phyloP scores from a whole-genome alignment of 1,140 invertebrate genomes.

The Zelostemma sp. region DNA sequence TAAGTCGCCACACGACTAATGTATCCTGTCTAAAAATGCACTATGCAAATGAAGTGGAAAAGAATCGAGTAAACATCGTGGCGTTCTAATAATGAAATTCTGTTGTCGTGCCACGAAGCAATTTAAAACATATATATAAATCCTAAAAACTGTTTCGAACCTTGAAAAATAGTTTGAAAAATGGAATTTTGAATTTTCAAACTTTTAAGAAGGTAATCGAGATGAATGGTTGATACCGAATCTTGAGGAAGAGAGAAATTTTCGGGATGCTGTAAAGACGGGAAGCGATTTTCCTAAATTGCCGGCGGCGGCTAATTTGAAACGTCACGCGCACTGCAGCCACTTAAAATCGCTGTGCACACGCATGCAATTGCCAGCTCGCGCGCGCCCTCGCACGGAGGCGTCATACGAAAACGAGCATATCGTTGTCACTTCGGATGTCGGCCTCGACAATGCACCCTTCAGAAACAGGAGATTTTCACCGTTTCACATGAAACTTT shows the following conservation, averaged over 20 bases:
- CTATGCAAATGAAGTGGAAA: slow-evolving; percentile 29
- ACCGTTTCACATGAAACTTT: neutral
- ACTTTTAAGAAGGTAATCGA: neutral
- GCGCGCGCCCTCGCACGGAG: slow-evolving; percentile 6
- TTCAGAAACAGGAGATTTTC: neutral
- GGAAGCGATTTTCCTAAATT: slow-evolving; percentile 32
- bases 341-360: slow-evolving; percentile 29
- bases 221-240: neutral
- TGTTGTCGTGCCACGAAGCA: too few species aligned
- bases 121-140: slow-evolving; percentile 33
- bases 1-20: slow-evolving; percentile 31
- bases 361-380: slow-evolving; percentile 19
- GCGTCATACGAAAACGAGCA: slow-evolving; percentile 27
- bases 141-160: neutral
- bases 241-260: slow-evolving; percentile 7
- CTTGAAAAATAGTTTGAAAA: too few species aligned
- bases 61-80: slow-evolving; percentile 33
- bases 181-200: neutral
- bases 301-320: slow-evolving; percentile 32
- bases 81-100: slow-evolving; percentile 32
- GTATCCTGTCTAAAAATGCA: slow-evolving; percentile 36
- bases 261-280: slow-evolving; percentile 5
- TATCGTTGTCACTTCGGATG: slow-evolving; percentile 31
- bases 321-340: slow-evolving; percentile 34
- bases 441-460: slow-evolving; percentile 19